Evolutionary conservation across 2,888 invertebrate genomes (phyloP).

Genomic region (Campaea margaritaria): DNA sequence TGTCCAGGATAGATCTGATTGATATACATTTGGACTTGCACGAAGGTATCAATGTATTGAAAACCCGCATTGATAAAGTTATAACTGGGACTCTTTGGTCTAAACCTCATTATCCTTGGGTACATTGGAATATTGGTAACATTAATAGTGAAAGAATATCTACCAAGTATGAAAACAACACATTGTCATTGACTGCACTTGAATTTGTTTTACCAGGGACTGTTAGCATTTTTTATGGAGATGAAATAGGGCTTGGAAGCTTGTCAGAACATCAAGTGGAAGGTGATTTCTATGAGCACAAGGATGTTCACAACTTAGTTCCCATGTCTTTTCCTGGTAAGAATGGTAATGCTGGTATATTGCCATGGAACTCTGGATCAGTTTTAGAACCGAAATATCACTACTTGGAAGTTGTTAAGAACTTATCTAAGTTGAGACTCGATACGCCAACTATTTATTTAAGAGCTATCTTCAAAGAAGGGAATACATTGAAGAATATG

Average conservation of each 20-base stretch:
- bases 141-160: conserved; percentile 87
- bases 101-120: conserved; percentile 89
- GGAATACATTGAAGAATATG: conserved; percentile 87
- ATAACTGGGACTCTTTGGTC: conserved; percentile 86
- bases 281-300: conserved; percentile 84
- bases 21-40: conserved; percentile 87
- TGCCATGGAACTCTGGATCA: conserved; percentile 88
- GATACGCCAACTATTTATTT: conserved; percentile 90
- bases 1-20: conserved; percentile 89
- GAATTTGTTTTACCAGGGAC: conserved; percentile 94
- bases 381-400: conserved; percentile 78
- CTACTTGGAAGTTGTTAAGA: conserved; percentile 83
- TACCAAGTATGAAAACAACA: conserved; percentile 85
- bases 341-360: conserved; percentile 67
- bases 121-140: conserved; percentile 91
- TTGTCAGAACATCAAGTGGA: conserved; percentile 78
- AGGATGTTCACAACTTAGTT: conserved; percentile 88
- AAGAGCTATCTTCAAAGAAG: conserved; percentile 88
- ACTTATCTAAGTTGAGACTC: conserved; percentile 86
- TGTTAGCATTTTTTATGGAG: conserved; percentile 95
- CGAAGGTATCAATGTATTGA: conserved; percentile 85
- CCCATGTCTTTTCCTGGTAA: conserved; percentile 88
- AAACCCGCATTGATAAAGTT: conserved; percentile 84
- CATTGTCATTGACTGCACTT: conserved; percentile 88
- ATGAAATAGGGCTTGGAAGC: conserved; percentile 92